These are phyloP conservation scores for Eueides isabella DNA, from an alignment of 1,140 invertebrate genomes.

Conservation along the genomic window DNA sequence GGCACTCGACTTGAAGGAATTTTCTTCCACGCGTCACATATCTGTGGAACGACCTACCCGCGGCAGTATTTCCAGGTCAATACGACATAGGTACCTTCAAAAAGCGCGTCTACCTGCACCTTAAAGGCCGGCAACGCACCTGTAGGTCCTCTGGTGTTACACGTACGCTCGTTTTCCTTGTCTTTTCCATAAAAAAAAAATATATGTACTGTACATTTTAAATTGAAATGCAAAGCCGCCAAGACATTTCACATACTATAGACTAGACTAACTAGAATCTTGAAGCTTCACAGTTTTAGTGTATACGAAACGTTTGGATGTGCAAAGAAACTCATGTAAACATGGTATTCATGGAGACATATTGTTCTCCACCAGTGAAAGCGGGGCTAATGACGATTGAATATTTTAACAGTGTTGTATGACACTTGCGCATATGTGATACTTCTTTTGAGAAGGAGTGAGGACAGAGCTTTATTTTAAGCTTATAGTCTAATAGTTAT, in stretches of 20 bases:
- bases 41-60: too few species aligned
- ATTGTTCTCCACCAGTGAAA: slow-evolving; percentile 48
- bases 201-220: background rate
- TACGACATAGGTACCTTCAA: too few species aligned
- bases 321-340: slow-evolving; percentile 27
- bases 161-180: too few species aligned
- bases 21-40: too few species aligned
- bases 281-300: slow-evolving; percentile 11
- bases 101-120: too few species aligned
- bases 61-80: too few species aligned
- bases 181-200: too few species aligned
- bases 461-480: background rate
- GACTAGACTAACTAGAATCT: slow-evolving; percentile 13
- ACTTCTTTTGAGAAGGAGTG: background rate
- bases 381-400: slow-evolving; percentile 63
- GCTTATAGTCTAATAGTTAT: background rate
- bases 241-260: slow-evolving; percentile 5
- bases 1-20: too few species aligned
- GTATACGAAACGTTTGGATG: slow-evolving; percentile 12
- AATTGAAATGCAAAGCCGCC: too few species aligned
- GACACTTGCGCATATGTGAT: slow-evolving; percentile 10
- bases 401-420: slow-evolving; percentile 55
- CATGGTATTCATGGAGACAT: slow-evolving; percentile 44
- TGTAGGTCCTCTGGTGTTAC: too few species aligned
- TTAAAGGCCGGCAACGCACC: too few species aligned